Evolutionary conservation across 30 jellyfish, hydroid and myxozoan genomes (phyloP).

Genomic region (Turritopsis rubra): DNA sequence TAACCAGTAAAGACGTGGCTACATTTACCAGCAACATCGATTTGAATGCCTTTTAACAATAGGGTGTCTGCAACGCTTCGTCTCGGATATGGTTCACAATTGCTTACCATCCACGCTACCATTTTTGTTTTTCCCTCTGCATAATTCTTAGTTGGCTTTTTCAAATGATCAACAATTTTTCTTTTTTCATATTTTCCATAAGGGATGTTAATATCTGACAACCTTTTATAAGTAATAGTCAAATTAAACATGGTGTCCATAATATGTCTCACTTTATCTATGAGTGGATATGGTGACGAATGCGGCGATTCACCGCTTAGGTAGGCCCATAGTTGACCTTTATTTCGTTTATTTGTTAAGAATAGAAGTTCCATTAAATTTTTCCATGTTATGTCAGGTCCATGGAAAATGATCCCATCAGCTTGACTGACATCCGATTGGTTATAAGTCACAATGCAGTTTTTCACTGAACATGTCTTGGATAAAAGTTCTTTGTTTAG

Average conservation of each 20-base stretch:
- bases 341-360: background rate
- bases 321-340: conserved; percentile 8
- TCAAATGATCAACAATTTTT: background rate
- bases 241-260: conserved; percentile 45
- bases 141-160: conserved; percentile 19
- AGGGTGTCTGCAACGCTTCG: conserved; percentile 46
- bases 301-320: background rate
- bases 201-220: conserved; percentile 62
- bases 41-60: conserved; percentile 38
- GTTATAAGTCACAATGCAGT: conserved; percentile 55
- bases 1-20: conserved; percentile 20
- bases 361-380: background rate
- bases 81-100: conserved; percentile 48
- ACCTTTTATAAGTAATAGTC: conserved; percentile 68
- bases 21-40: conserved; percentile 62
- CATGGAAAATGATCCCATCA: conserved; percentile 68
- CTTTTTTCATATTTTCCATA: conserved; percentile 35
- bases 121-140: conserved; percentile 56
- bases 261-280: background rate
- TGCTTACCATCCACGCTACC: conserved; percentile 72
- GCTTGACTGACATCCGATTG: conserved; percentile 27
- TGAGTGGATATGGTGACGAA: conserved; percentile 5
- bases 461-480: conserved; percentile 39
- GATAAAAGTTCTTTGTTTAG: conserved; percentile 32
- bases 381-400: conserved; percentile 48